Base-by-base conservation (phyloP, 2,888 invertebrate genomes). In the Sphinx pinastri region DNA sequence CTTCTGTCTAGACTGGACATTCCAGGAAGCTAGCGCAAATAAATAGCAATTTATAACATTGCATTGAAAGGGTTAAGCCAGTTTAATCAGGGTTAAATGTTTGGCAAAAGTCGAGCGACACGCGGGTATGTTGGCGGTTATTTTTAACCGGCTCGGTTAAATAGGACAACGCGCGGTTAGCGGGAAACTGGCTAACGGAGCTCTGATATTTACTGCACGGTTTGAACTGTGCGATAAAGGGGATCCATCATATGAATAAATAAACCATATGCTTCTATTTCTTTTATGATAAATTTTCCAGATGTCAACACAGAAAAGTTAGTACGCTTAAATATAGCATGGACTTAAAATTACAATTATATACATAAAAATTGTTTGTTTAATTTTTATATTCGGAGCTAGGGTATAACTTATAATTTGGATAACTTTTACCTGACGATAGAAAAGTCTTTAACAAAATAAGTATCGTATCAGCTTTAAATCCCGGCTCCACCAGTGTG, bases 141-240 rank as follows among this genome's bases (percentile, higher is more conserved):
- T 89, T 90, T 90, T 89, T 91, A 90, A 92, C 90, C 81, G 79
- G 79, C 82, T 80, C 86, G 75, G 88, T 92, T 91, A 90, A 88
- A 84, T 85, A 80, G 89, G 85, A 84, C 89, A 82, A 75, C 81
- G 81, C 71, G 77, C 79, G 84, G 88, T 89, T 87, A 88, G 76
- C 79, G 79, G 79, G 78, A 86, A 85, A 84, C 78, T 76, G 77
- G 67, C 52, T 84, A 69, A 69, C 60, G 16, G 54, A 63, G 63
- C 47, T 47, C 63, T 54, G 69, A 54, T 69, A 69, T 69, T 69
- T 69, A 60, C 60, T 63, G 60, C 52, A 63, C 63, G 69, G 60
- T 54, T 45, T 11, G 54, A 60, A 16, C 19, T 19, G 45, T n/a
- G 16, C n/a, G 14, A 59, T 59, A 31, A 31, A 45, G 47, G 54